These are phyloP conservation scores for Chamaea fasciata DNA, from an alignment of 2,113 vertebrate genomes.

Conservation along the genomic window DNA sequence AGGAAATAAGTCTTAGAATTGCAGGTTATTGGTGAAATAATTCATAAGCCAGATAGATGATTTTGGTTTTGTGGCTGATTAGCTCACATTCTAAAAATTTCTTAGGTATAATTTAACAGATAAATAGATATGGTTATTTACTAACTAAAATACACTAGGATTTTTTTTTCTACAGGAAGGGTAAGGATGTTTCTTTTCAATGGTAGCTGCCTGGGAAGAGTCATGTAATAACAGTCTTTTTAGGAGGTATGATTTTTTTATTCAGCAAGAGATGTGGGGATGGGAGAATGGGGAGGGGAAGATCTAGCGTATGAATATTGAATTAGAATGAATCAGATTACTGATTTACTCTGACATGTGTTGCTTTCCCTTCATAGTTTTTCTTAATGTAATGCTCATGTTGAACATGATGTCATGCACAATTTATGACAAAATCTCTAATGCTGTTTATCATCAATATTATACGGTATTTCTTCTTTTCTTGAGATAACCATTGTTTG, in stretches of 20 bases:
- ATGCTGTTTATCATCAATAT: not conserved
- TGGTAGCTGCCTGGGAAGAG: not conserved
- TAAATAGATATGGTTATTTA: not conserved
- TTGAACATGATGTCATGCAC: not conserved
- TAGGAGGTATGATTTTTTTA: not conserved
- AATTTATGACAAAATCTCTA: not conserved
- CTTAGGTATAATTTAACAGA: not conserved
- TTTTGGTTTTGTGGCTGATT: not conserved
- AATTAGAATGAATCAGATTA: not conserved
- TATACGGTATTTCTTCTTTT: not conserved
- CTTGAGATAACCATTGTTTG: not conserved
- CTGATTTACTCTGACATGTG: not conserved
- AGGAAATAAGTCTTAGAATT: not conserved
- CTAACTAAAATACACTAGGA: not conserved
- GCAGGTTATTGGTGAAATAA: not conserved
- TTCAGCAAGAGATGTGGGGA: not conserved
- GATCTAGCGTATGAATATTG: not conserved
- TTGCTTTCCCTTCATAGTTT: not conserved
- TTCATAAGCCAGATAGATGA: not conserved
- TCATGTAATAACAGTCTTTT: not conserved
- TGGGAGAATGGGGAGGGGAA: not conserved
- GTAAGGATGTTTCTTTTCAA: not conserved
- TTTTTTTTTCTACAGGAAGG: not conserved
- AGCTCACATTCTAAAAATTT: not conserved
- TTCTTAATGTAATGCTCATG: not conserved